phyloP scores from a whole-genome alignment of 2,113 vertebrate genomes.

The Etheostoma spectabile region DNA sequence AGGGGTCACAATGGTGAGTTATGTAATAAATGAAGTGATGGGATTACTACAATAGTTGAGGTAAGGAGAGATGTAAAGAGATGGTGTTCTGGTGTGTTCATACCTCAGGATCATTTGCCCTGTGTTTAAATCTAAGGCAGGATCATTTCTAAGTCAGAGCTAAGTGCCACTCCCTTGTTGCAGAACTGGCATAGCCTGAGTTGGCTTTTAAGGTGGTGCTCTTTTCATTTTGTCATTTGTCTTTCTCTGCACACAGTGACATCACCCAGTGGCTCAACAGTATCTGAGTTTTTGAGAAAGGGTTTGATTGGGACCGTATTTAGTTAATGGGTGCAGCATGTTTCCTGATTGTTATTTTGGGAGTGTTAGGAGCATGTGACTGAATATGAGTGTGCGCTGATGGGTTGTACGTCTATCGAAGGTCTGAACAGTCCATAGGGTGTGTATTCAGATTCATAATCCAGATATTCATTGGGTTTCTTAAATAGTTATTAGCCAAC shows the following conservation, averaged over 20 bases:
- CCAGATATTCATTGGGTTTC: conserved; percentile 27
- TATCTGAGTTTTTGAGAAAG: conserved; percentile 30
- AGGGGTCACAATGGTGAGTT: conserved; percentile 71
- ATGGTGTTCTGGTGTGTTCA: conserved; percentile 1
- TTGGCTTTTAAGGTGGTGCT: conserved; percentile 63
- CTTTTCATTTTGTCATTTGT: conserved; percentile 52
- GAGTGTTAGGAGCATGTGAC: conserved; percentile 69
- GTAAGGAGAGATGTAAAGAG: conserved; percentile 2
- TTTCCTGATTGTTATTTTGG: conserved; percentile 55
- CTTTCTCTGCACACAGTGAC: conserved; percentile 42
- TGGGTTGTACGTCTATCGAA: conserved; percentile 14
- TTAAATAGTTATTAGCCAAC: conserved; percentile 16
- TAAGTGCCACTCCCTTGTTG: conserved; percentile 60
- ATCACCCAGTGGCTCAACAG: conserved; percentile 11
- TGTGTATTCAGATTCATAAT: conserved; percentile 33
- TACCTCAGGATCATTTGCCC: conserved; percentile 20
- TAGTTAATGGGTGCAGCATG: conserved; percentile 67
- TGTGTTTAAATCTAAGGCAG: conserved; percentile 30
- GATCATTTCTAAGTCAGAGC: conserved; percentile 38
- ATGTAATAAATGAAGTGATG: conserved; percentile 23
- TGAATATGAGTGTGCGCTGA: conserved; percentile 29
- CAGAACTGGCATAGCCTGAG: conserved; percentile 56
- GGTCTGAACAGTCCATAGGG: conserved; percentile 23
- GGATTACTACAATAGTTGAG: conserved; percentile 18
- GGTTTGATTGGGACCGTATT: conserved; percentile 56